Evolutionary conservation across 2,113 vertebrate genomes (phyloP), one percentile per base, ranked within the genome.

Genomic region (Himantopus leucocephalus): DNA sequence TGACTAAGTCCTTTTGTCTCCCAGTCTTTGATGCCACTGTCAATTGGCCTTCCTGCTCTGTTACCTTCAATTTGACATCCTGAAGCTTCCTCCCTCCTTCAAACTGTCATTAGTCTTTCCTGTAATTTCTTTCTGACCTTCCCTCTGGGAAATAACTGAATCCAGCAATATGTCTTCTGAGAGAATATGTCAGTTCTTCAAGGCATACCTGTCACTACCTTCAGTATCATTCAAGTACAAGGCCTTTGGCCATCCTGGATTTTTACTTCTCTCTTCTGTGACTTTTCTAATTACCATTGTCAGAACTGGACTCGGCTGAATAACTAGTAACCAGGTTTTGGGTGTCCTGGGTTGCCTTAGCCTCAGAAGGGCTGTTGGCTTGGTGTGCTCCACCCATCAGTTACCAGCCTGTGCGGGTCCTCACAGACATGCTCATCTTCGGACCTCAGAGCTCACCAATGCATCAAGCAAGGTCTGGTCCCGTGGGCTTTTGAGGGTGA

Each of bases 381-480:
- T 41, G 10, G 12, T 24, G 27, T 66, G 20, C 12, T 67, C 21
- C 84, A 50, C 9, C 35, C 1, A 5, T 58, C 34, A 3, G 18
- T 45, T 29, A 12, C 27, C 37, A 27, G 27, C 32, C 45, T 26
- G 20, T 0, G 0, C 17, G 29, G 11, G 5, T 53, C 29, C 12
- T 59, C 29, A 2, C 0, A 3, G 21, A 18, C 4, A 1, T 0
- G 0, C 17, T 78, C 23, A 2, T 22, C 66, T 85, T 39, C 0
- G 4, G 13, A 5, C 63, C 18, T 27, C 64, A 55, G 73, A 19
- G 15, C 43, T 88, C 37, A 35, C 20, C 26, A 34, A 5, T 0
- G 0, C 6, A 12, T 12, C 13, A 3, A 3, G 8, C 8, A 11
- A n/a, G 17, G 18, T 30, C 45, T 30, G 77, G 43, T 37, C 27